Conservation (phyloP, 2,888 invertebrate species). For the Cheilosia grossa region DNA sequence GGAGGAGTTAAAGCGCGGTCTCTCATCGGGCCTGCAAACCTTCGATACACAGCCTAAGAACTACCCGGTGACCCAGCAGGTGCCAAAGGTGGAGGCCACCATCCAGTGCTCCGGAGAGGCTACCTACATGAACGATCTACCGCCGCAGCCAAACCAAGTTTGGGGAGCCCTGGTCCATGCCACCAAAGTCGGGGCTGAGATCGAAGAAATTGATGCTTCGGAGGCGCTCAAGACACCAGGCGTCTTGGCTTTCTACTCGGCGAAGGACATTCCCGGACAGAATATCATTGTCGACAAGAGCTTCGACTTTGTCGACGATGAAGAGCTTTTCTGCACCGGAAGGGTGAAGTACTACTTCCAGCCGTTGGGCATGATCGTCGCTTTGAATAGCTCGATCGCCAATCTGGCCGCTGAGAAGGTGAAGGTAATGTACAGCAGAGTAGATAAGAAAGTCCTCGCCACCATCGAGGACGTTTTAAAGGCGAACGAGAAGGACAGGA, state of each 20-base stretch:
- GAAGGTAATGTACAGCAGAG: constrained; percentile 79
- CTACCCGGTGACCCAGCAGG: constrained; percentile 89
- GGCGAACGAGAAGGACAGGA: constrained; percentile 62
- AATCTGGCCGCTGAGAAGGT: constrained; percentile 85
- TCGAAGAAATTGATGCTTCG: constrained; percentile 85
- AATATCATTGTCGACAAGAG: constrained; percentile 83
- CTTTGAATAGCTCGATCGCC: constrained; percentile 86
- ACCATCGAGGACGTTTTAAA: constrained; percentile 73
- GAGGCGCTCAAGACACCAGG: constrained; percentile 86
- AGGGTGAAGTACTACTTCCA: constrained; percentile 87
- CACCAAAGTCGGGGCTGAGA: constrained; percentile 84
- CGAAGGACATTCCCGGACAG: constrained; percentile 87
- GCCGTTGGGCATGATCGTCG: constrained; percentile 89
- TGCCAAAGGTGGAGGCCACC: constrained; percentile 89
- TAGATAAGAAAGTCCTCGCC: constrained; percentile 57
- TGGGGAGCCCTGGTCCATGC: constrained; percentile 85
- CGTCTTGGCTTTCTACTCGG: constrained; percentile 85
- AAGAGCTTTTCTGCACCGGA: constrained; percentile 81
- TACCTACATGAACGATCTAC: constrained; percentile 89
- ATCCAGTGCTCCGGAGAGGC: constrained; percentile 88
- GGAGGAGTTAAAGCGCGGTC: constrained; percentile 85
- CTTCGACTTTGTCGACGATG: constrained; percentile 79
- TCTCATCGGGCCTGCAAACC: constrained; percentile 88
- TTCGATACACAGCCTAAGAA: constrained; percentile 87
- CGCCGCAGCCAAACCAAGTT: constrained; percentile 86